Evolutionary conservation across 2,888 invertebrate species (phyloP).

Genomic region (Gortyna flavago): DNA sequence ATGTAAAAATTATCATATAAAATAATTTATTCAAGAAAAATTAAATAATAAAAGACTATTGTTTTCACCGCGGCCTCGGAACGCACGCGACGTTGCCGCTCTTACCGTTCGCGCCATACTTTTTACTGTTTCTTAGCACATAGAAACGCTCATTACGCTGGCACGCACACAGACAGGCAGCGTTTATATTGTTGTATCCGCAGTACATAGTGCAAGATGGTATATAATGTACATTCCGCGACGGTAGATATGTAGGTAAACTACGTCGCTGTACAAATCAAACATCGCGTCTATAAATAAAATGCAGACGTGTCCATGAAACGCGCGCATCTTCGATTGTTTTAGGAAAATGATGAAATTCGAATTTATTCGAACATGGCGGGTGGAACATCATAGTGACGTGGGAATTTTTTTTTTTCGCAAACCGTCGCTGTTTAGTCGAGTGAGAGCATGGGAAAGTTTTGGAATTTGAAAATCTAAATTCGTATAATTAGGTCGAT

Average conservation of each 20-base stretch:
- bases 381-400: conserved; percentile 63
- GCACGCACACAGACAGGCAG: conserved; percentile 77
- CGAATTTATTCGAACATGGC: conserved; percentile 70
- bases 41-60: conserved; percentile 80
- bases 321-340: conserved; percentile 72
- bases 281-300: conserved; percentile 86
- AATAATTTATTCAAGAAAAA: conserved; percentile 78
- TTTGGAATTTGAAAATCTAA: conserved; percentile 40
- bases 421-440: conserved; percentile 37
- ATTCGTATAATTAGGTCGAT: conserved; percentile 42
- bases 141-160: conserved; percentile 88
- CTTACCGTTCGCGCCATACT: conserved; percentile 89
- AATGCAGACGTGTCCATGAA: conserved; percentile 84
- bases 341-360: conserved; percentile 69
- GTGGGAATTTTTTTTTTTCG: conserved; percentile 57
- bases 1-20: conserved; percentile 57
- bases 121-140: conserved; percentile 91
- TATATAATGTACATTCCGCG: conserved; percentile 87
- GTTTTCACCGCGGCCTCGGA: conserved; percentile 87
- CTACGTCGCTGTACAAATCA: conserved; percentile 87
- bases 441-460: conserved; percentile 48
- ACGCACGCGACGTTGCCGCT: conserved; percentile 87
- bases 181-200: conserved; percentile 86
- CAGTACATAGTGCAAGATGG: conserved; percentile 86
- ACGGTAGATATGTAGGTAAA: conserved; percentile 88